phyloP scores from a whole-genome alignment of 1,140 invertebrate species.

The Nasonia longicornis region DNA sequence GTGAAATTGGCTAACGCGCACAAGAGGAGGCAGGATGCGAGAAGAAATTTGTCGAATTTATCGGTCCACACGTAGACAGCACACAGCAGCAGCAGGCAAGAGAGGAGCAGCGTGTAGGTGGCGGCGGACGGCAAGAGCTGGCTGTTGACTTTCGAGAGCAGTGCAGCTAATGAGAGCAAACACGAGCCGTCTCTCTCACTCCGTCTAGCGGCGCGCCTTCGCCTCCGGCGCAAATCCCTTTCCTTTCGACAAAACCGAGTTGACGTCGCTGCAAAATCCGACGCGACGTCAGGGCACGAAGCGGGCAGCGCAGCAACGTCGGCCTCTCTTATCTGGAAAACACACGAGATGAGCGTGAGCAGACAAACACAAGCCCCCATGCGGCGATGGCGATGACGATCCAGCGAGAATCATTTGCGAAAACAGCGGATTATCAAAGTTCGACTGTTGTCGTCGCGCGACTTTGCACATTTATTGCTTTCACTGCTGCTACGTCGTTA shows the following conservation, averaged over 20 bases:
- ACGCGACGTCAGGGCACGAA: not conserved
- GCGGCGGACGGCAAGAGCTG: not conserved
- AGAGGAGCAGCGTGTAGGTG: not conserved
- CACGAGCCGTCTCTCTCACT: constrained; percentile 45
- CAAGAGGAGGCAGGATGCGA: constrained; percentile 25
- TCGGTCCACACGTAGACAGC: constrained; percentile 46
- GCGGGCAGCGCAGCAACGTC: not conserved
- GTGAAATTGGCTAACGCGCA: not conserved
- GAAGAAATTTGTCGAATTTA: constrained; percentile 51
- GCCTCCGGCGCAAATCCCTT: constrained; percentile 50
- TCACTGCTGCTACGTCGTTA: no score
- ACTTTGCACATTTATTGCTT: not conserved
- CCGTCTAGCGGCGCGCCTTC: constrained; percentile 27
- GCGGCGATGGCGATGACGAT: not conserved
- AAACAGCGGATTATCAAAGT: not conserved
- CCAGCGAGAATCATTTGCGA: constrained; percentile 1
- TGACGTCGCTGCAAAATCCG: constrained; percentile 28
- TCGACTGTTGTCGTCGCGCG: not conserved
- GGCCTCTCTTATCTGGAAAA: not conserved
- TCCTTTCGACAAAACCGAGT: constrained; percentile 26
- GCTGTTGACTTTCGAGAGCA: constrained; percentile 51
- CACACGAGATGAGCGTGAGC: not conserved
- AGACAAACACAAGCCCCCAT: not conserved
- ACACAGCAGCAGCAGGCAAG: not conserved
- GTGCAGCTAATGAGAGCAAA: constrained; percentile 59